Evolutionary conservation across 2,113 vertebrate genomes (phyloP).

Genomic region (Perca flavescens): DNA sequence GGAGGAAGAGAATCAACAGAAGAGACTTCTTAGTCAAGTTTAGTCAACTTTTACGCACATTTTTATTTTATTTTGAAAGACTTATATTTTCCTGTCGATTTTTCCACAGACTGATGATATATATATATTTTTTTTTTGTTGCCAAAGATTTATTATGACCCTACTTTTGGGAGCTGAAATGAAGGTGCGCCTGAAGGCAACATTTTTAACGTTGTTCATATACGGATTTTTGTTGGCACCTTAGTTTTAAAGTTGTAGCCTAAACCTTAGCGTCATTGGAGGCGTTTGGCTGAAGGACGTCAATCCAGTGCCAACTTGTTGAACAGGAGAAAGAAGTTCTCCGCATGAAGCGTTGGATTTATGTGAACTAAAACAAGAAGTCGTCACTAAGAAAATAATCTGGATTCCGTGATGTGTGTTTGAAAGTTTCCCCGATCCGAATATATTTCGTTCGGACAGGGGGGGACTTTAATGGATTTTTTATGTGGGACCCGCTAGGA

Average conservation of each 20-base stretch:
- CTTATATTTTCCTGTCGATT: neutral
- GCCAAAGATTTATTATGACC: constrained; percentile 18
- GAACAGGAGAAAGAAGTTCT: constrained; percentile 26
- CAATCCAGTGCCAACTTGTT: constrained; percentile 9
- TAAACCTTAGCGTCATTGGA: constrained; percentile 2
- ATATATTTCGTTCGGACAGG: constrained; percentile 73
- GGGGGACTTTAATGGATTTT: constrained; percentile 86
- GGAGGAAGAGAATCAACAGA: constrained; percentile 40
- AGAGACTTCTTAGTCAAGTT: constrained; percentile 5
- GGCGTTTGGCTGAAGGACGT: constrained; percentile 15
- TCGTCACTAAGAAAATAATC: neutral
- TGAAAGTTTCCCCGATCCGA: constrained; percentile 78
- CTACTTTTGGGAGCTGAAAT: constrained; percentile 10
- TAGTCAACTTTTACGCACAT: constrained; percentile 28
- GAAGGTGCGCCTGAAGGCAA: constrained; percentile 41
- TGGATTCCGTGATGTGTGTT: constrained; percentile 71
- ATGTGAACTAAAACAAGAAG: constrained; percentile 15
- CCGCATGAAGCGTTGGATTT: constrained; percentile 41
- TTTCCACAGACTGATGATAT: neutral
- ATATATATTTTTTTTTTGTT: neutral
- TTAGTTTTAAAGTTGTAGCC: constrained; percentile 6
- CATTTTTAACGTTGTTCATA: neutral
- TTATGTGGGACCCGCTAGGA: constrained; percentile 87
- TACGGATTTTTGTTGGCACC: constrained; percentile 10
- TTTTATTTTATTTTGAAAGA: neutral